Percentiles rank a stretch among this genome's conserved stretches.
Conservation (phyloP, 2,888 invertebrate species). For the Pycnomerus fuliginosus region DNA sequence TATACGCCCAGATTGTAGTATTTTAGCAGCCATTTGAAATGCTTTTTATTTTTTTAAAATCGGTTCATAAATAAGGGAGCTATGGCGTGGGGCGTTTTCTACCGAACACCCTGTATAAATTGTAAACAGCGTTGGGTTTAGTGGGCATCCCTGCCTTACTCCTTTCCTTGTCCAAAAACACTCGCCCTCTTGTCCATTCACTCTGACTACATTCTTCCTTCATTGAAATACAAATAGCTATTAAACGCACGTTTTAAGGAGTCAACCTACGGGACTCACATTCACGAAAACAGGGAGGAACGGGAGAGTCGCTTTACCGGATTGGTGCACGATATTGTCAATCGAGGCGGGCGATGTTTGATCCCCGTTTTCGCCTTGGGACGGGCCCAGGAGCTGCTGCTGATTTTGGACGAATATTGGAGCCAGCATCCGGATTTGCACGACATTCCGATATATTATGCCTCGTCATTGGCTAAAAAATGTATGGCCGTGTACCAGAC, state of each 20-base stretch:
- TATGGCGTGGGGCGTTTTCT: too few species aligned
- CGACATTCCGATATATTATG: slow-evolving; percentile 99
- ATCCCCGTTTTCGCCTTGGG: slow-evolving; percentile 99
- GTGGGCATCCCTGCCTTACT: too few species aligned
- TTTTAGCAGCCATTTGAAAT: too few species aligned
- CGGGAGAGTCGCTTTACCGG: slow-evolving; percentile 91
- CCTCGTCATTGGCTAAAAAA: slow-evolving; percentile 97
- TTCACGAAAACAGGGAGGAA: slow-evolving; percentile 97
- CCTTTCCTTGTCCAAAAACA: too few species aligned
- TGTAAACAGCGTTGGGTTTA: too few species aligned
- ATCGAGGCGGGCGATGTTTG: slow-evolving; percentile 94
- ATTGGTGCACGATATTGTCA: slow-evolving; percentile 93
- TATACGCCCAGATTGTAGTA: too few species aligned
- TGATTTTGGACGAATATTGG: slow-evolving; percentile 98
- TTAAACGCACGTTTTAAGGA: slow-evolving; percentile 61
- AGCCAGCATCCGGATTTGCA: slow-evolving; percentile 94
- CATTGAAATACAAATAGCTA: too few species aligned
- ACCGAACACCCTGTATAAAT: too few species aligned
- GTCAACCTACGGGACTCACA: slow-evolving; percentile 98
- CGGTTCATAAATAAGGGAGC: too few species aligned
- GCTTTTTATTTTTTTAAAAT: too few species aligned
- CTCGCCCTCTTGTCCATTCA: too few species aligned
- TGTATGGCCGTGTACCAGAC: slow-evolving; percentile 99
- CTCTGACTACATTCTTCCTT: too few species aligned
- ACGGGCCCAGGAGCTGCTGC: slow-evolving; percentile 90